Evolutionary conservation across 2,113 vertebrate species (phyloP).

Genomic region (Burhinus oedicnemus): DNA sequence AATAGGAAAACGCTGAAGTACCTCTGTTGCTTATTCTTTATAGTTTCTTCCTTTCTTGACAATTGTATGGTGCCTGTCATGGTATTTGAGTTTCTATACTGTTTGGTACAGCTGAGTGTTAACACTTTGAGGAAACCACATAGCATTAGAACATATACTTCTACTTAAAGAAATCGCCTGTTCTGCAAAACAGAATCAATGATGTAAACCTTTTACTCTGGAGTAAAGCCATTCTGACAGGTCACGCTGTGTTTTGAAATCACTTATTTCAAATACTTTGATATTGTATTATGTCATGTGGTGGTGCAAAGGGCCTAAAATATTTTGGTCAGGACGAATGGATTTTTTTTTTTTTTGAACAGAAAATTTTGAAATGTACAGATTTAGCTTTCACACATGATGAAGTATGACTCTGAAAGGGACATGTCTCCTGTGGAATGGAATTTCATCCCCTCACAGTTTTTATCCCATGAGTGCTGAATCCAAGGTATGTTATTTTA

Average conservation of each 20-base stretch:
- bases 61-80: background rate
- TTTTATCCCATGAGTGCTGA: background rate
- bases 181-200: background rate
- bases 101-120: background rate
- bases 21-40: background rate
- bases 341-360: background rate
- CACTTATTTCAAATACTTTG: background rate
- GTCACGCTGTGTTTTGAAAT: background rate
- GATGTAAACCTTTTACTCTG: background rate
- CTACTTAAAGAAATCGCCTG: background rate
- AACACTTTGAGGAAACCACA: background rate
- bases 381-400: background rate
- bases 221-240: background rate
- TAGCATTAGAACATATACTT: background rate
- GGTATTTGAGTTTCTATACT: background rate
- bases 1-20: background rate
- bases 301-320: background rate
- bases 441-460: background rate
- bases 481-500: background rate
- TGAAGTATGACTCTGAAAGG: background rate
- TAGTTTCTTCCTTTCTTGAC: background rate
- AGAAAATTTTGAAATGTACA: background rate
- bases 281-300: background rate
- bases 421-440: background rate
- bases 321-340: background rate